A percentile compares a stretch with the other conserved stretches of the same genome.
Evolutionary conservation across 2,113 vertebrate genomes (phyloP).

Genomic region (Onychorhynchus coronatus): DNA sequence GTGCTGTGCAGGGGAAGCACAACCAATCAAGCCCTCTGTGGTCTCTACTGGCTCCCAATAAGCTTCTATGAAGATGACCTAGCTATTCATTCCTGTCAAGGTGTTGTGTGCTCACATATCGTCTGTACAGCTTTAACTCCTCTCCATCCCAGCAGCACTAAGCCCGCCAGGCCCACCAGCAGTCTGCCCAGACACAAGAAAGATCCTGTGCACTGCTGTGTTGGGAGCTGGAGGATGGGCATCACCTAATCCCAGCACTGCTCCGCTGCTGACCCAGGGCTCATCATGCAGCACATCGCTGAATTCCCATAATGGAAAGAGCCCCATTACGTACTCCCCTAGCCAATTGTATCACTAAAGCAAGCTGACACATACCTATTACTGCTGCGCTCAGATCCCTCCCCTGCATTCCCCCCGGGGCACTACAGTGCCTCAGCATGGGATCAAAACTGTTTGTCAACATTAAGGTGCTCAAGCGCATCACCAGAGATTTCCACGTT

Average conservation of each 20-base stretch:
- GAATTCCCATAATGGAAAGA: fast-evolving
- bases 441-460: neutral
- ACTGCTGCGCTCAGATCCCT: neutral
- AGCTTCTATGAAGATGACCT: neutral
- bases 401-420: neutral
- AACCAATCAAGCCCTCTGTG: neutral
- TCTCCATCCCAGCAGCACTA: neutral
- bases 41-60: neutral
- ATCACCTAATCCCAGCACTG: neutral
- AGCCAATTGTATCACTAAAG: fast-evolving
- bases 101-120: neutral
- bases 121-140: neutral
- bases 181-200: neutral
- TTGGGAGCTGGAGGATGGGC: neutral
- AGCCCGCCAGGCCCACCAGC: neutral
- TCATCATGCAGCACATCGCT: fast-evolving
- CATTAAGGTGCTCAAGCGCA: neutral
- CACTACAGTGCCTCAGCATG: fast-evolving
- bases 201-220: neutral
- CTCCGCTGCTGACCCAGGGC: neutral
- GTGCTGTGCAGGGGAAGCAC: neutral
- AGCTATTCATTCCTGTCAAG: neutral
- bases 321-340: too few relatives aligned
- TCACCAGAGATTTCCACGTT: neutral
- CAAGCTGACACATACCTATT: neutral